phyloP scores from a whole-genome alignment of 2,888 invertebrate species.

The Leptinotarsa peninsularis region DNA sequence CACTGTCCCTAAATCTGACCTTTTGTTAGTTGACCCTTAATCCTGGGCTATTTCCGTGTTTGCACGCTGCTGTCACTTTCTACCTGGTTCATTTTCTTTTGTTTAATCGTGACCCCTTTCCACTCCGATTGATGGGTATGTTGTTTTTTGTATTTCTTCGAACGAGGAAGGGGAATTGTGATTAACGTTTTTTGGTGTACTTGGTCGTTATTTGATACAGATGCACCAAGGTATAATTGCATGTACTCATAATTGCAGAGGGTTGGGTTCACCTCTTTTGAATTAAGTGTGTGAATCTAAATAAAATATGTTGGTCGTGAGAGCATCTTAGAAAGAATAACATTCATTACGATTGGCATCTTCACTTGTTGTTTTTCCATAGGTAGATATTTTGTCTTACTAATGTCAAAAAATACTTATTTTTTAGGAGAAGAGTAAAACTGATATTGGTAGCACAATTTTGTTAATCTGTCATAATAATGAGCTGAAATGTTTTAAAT shows the following conservation, averaged over 20 bases:
- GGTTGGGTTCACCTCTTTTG: neutral
- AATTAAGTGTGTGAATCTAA: neutral
- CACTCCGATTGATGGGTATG: constrained; percentile 39
- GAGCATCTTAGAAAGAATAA: neutral
- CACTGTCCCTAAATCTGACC: constrained; percentile 62
- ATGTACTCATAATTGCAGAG: constrained; percentile 11
- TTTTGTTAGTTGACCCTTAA: constrained; percentile 55
- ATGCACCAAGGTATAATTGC: constrained; percentile 5
- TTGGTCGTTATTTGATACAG: constrained; percentile 17
- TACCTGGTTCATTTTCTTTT: constrained; percentile 47
- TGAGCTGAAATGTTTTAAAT: too few relatives aligned
- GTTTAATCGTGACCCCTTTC: constrained; percentile 46
- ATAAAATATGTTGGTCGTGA: neutral
- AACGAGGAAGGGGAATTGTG: constrained; percentile 17
- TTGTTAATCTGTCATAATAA: too few relatives aligned
- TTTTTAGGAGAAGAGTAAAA: too few relatives aligned
- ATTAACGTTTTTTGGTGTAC: constrained; percentile 26
- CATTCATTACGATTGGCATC: too few relatives aligned
- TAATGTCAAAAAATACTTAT: too few relatives aligned
- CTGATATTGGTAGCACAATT: too few relatives aligned
- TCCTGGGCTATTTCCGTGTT: constrained; percentile 50
- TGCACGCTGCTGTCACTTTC: constrained; percentile 42
- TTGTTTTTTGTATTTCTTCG: constrained; percentile 37
- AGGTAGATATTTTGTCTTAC: too few relatives aligned
- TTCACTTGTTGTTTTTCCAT: too few relatives aligned